Evolutionary conservation across 1,140 invertebrate species (phyloP), one percentile per base, ranked within the genome.

Genomic region (Schmidtea mediterranea): DNA sequence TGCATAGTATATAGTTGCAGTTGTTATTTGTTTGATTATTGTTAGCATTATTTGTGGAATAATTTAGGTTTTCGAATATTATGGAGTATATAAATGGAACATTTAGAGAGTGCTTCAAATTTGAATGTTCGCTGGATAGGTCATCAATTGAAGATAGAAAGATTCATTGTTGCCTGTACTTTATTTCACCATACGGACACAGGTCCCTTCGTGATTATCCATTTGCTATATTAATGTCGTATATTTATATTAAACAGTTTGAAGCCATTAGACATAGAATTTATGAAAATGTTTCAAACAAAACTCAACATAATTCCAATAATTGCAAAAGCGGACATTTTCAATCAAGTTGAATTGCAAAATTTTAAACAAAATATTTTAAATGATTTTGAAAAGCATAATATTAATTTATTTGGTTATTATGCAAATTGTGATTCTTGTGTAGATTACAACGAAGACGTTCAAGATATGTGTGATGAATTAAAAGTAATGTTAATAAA

Each of bases 321-420:
- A 46, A 86, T 98, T 61, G 86, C 89, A 36, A 98, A 97, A 70
- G 87, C 90, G 13, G 92, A 98, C 60, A 94, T 89, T 2, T 76
- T 97, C 73, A 95, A 87, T 46, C 80, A 83, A 1, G 84, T 94
- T 57, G 92, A 98, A 66, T 82, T 87, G 63, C 71, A 74, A 54
- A 73, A 80, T 56, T 95, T 97, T 60, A 97, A 98, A 68, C 86
- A 89, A 54, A 41, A 23, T 37, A 3, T 50, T 36, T 69, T 89
- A 59, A 83, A 83, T 59, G 84, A 94, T 69, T 82, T 94, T 57
- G 75, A 75, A 41, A 77, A 83, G 62, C 76, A 90, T 63, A 84
- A 90, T 71, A 92, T 94, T 55, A 86, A 87, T 65, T 83, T 92
- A 53, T 94, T 45, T 45, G 9, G 43, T 2, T 24, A 45, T 45